These are phyloP conservation scores for Batillaria attramentaria DNA, from an alignment of 1,140 invertebrate species.

Conservation along the genomic window DNA sequence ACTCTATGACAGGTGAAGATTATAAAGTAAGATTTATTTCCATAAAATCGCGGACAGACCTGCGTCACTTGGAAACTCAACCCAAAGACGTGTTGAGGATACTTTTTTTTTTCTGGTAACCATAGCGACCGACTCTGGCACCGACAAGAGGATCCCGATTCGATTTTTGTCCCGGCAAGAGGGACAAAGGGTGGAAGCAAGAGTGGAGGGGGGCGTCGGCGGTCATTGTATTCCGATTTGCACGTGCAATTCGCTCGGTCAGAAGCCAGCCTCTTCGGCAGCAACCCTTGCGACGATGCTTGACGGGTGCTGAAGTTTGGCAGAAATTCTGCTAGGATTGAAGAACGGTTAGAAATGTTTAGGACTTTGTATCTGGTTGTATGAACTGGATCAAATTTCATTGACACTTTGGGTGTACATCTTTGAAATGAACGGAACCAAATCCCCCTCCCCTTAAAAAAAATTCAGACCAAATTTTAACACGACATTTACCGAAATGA, in stretches of 20 bases:
- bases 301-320: background rate
- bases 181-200: slow-evolving; percentile 7
- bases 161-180: background rate
- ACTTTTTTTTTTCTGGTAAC: background rate
- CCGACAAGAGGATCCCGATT: background rate
- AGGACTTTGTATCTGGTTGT: slow-evolving; percentile 6
- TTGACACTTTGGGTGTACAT: background rate
- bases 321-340: too few relatives aligned
- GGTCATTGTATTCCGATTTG: background rate
- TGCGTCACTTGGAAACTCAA: background rate
- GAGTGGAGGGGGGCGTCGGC: background rate
- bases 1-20: background rate
- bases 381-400: background rate
- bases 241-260: background rate
- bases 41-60: too few relatives aligned
- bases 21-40: background rate
- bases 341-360: too few relatives aligned
- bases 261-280: background rate
- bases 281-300: background rate
- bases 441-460: background rate
- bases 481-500: too few relatives aligned
- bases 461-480: background rate
- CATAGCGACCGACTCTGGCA: background rate
- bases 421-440: background rate
- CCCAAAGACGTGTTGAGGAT: background rate